Evolutionary conservation across 2,113 vertebrate genomes (phyloP).

Genomic region (Bombycilla garrulus): DNA sequence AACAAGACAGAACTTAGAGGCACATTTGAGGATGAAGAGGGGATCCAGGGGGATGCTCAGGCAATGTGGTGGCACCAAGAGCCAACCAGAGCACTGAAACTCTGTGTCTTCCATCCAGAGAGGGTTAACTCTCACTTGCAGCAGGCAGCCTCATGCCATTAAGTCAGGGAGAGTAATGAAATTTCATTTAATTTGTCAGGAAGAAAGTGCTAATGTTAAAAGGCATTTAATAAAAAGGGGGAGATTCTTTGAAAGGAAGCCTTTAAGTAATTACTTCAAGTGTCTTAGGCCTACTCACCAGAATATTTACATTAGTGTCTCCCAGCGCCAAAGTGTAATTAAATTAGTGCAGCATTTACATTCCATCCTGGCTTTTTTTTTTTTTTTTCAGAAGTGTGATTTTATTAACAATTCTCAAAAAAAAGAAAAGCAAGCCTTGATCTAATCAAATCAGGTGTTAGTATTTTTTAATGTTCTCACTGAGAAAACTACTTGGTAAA

Average conservation of each 20-base stretch:
- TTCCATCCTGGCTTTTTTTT: conserved; percentile 61
- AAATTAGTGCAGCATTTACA: conserved; percentile 89
- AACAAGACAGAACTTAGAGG: not conserved
- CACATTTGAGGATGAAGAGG: not conserved
- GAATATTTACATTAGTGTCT: conserved; percentile 99
- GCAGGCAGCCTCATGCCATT: conserved; percentile 92
- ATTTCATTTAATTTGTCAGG: conserved; percentile 99
- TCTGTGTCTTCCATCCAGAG: conserved; percentile 58
- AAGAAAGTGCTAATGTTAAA: conserved; percentile 99
- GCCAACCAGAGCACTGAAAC: not conserved
- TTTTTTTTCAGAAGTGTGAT: conserved; percentile 56
- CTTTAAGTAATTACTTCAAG: conserved; percentile 97
- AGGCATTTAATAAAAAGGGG: conserved; percentile 95
- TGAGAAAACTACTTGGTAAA: conserved; percentile 30
- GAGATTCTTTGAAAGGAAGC: conserved; percentile 91
- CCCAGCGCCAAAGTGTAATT: conserved; percentile 90
- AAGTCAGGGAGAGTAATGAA: conserved; percentile 96
- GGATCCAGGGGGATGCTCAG: not conserved
- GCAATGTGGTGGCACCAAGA: not conserved
- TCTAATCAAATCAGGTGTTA: conserved; percentile 67
- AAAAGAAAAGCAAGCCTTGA: conserved; percentile 41
- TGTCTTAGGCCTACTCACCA: conserved; percentile 88
- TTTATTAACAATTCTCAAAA: conserved; percentile 76
- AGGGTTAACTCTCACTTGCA: conserved; percentile 81
- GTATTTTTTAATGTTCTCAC: conserved; percentile 43